Evolutionary conservation across 2,797 vertebrate species (phyloP).

Genomic region (Sus cebifrons): DNA sequence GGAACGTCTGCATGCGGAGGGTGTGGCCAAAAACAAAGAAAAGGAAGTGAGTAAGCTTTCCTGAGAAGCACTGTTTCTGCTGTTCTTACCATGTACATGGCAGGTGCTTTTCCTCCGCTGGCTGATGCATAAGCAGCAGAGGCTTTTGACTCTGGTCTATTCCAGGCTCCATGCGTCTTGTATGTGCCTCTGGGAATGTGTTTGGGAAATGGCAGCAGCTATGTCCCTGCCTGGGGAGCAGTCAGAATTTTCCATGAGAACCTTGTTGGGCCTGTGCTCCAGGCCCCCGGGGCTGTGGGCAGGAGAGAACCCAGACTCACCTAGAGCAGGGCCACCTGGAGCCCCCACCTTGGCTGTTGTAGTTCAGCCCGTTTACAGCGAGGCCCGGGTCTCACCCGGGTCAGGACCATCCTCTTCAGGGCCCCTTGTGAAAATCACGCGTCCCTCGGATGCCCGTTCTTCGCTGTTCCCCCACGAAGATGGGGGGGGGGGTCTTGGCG

Average conservation of each 20-base stretch:
- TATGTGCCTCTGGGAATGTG: background rate
- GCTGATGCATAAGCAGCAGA: background rate
- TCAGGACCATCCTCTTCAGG: background rate
- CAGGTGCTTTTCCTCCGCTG: background rate
- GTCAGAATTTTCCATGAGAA: too few relatives aligned
- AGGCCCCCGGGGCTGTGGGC: rapidly evolving
- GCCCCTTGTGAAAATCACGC: rapidly evolving
- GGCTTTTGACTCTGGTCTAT: background rate
- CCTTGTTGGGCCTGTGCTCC: rapidly evolving
- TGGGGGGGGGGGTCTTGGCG: too few relatives aligned
- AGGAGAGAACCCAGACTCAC: background rate
- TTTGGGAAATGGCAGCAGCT: background rate
- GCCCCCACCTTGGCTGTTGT: rapidly evolving
- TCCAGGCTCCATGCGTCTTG: rapidly evolving
- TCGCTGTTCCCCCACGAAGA: rapidly evolving
- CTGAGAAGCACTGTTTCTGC: background rate
- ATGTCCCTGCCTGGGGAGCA: rapidly evolving
- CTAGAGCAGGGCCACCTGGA: rapidly evolving
- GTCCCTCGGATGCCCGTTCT: rapidly evolving
- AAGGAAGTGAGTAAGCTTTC: background rate
- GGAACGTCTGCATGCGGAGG: too few relatives aligned
- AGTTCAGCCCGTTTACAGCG: rapidly evolving
- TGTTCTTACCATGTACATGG: rapidly evolving
- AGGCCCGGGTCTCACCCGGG: rapidly evolving
- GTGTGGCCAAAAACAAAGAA: too few relatives aligned